Conservation (phyloP, 2,113 vertebrate genomes). For the Cromileptes altivelis region DNA sequence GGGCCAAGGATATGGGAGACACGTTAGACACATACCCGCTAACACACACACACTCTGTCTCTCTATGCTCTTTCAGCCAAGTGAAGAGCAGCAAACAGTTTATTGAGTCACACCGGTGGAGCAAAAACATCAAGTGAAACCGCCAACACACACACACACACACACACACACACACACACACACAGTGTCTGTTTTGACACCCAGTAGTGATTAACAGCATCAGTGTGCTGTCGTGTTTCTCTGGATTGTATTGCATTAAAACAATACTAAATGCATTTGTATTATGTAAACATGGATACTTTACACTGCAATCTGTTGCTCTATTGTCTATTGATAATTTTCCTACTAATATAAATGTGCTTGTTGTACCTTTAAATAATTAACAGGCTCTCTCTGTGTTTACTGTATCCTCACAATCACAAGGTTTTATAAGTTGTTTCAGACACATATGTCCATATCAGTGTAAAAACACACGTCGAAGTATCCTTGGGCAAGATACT, state of each 20-base stretch:
- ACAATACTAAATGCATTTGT: neutral
- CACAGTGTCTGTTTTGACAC: slow-evolving; percentile 45
- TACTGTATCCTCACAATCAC: too few relatives aligned
- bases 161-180: slow-evolving; percentile 23
- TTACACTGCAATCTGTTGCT: neutral
- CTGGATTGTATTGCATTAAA: neutral
- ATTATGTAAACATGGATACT: neutral
- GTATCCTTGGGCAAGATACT: too few relatives aligned
- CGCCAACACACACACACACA: slow-evolving; percentile 29
- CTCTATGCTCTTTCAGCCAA: slow-evolving; percentile 60
- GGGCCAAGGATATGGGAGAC: slow-evolving; percentile 42
- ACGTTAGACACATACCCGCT: slow-evolving; percentile 20
- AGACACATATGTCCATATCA: too few relatives aligned
- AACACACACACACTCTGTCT: slow-evolving; percentile 22
- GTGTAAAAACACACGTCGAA: too few relatives aligned
- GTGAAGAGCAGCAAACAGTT: slow-evolving; percentile 64
- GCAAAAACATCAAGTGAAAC: slow-evolving; percentile 62
- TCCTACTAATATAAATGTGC: too few relatives aligned
- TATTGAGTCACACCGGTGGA: slow-evolving; percentile 61
- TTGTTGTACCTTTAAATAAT: too few relatives aligned
- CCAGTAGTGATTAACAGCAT: slow-evolving; percentile 43
- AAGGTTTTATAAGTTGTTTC: too few relatives aligned
- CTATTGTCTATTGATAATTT: too few relatives aligned
- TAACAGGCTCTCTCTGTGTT: too few relatives aligned
- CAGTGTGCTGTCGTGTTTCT: neutral